Evolutionary conservation across 1,140 invertebrate species (phyloP), one percentile per base, ranked within the genome.

Genomic region (Conopomorpha cramerella): DNA sequence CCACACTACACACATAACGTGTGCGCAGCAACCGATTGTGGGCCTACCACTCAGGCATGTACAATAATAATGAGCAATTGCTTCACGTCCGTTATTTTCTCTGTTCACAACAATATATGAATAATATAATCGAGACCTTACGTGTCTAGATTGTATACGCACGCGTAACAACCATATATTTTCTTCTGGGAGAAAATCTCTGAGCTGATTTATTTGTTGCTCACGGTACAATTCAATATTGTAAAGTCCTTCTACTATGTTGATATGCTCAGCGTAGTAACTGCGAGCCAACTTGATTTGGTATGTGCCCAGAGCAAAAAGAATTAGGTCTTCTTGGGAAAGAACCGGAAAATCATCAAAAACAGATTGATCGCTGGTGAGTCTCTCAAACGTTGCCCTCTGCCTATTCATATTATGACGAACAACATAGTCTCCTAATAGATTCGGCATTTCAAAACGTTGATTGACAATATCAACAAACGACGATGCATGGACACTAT

Each of bases 341-440:
- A 42, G 34, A 12, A n/a, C 14, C 3, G 25, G 35, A 19, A 42
- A 37, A 0, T 29, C 31, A 17, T 34, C 27, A 3, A 42, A 30
- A 15, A 38, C 30, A 18, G 34, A 10, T 16, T 35, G 32, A 35
- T 43, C 27, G n/a, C n/a, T n/a, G n/a, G n/a, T n/a, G 25, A 43
- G 38, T n/a, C 28, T 4, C 12, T 2, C n/a, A 32, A 42, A 42
- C 13, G 16, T 15, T 3, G 34, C 38, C 23, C 31, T 27, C 8
- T 34, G 30, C 11, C 35, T 3, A 16, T 36, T 37, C 8, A 42
- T 17, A 8, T 37, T 28, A 29, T 33, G 33, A 10, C 23, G 19
- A 23, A 28, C 27, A 17, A 34, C 32, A 10, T 30, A 43, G 26
- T 37, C 18, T 16, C n/a, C 25, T 30, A 38, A 38, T 8, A 34